Conservation (phyloP, 2,888 invertebrate genomes). For the Drosophila mercatorum region DNA sequence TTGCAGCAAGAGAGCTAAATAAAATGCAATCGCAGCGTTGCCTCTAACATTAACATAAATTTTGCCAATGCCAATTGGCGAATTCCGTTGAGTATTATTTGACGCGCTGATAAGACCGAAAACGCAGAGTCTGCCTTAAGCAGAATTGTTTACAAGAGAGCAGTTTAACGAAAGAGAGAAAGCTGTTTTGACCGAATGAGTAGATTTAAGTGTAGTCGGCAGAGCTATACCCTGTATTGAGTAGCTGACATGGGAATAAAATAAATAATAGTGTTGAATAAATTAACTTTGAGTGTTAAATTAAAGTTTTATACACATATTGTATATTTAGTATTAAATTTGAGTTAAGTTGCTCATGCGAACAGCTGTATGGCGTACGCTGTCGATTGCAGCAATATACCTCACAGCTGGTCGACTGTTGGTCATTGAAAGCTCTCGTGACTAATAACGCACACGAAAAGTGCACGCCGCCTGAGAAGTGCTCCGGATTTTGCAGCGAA, state of each 20-base stretch:
- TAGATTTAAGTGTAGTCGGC: neutral
- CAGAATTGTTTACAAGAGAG: constrained; percentile 66
- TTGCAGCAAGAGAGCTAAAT: neutral
- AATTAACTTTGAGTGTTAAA: neutral
- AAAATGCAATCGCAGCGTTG: constrained; percentile 22
- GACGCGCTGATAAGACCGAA: constrained; percentile 48
- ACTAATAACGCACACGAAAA: constrained; percentile 60
- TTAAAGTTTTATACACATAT: neutral
- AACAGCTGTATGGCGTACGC: neutral
- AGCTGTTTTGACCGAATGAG: constrained; percentile 23
- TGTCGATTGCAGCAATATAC: neutral
- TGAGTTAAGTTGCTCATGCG: neutral
- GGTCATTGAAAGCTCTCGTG: constrained; percentile 44
- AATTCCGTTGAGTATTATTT: constrained; percentile 40
- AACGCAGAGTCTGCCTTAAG: constrained; percentile 31
- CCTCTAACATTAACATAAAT: constrained; percentile 33
- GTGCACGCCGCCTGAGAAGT: constrained; percentile 78
- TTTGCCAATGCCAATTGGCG: constrained; percentile 31
- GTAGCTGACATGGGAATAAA: neutral
- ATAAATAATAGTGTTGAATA: neutral
- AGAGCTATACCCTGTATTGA: constrained; percentile 30
- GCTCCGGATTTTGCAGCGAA: constrained; percentile 83
- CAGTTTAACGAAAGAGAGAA: constrained; percentile 20
- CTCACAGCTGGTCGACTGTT: neutral
- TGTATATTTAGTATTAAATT: neutral